Evolutionary conservation across 2,888 invertebrate genomes (phyloP), one percentile per base, ranked within the genome.

Genomic region (Lymantria dispar): DNA sequence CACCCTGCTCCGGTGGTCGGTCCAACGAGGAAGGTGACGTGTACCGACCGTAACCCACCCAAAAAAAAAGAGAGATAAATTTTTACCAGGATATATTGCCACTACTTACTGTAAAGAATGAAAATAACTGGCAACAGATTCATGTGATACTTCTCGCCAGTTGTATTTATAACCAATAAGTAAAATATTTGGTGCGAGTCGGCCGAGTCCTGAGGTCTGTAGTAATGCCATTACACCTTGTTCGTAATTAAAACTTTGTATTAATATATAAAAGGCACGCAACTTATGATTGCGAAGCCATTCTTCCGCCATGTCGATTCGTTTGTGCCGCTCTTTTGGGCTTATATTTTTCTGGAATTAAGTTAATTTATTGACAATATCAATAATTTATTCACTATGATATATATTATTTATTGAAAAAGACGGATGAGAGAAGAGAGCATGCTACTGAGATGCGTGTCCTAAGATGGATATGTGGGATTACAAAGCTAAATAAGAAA

Each of bases 81-180:
- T 5, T 22, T 22, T 22, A n/a, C n/a, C n/a, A n/a, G 5, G 22
- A n/a, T n/a, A n/a, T n/a, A 36, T 36, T 36, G 7, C 11, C 1
- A 38, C 1, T n/a, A 90, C 96, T 94, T 85, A 98, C 98, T 98
- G 97, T 60, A 99, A 93, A 45, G 97, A 95, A 72, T 96, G 96
- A 83, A 98, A 98, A 86, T 99, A 99, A 11, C 96, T 94, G 22
- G 94, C 92, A n/a, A 98, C 92, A 54, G 96, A 95, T 30, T 93
- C 90, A 2, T 50, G 93, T 90, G 48, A 93, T 92, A 62, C 95
- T 8, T 89, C 93, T 48, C 91, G 88, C 99, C 99, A 99, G 78
- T 98, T 94, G n/a, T 93, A 93, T 82, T 99, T 98, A 87, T 96
- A 99, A 8, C 99, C 99, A 93, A 99, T 94, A 70, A 99, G 92